Percentiles rank a stretch among this genome's conserved stretches.
phyloP scores from a whole-genome alignment of 2,113 vertebrate genomes.

The Ciconia stormi region DNA sequence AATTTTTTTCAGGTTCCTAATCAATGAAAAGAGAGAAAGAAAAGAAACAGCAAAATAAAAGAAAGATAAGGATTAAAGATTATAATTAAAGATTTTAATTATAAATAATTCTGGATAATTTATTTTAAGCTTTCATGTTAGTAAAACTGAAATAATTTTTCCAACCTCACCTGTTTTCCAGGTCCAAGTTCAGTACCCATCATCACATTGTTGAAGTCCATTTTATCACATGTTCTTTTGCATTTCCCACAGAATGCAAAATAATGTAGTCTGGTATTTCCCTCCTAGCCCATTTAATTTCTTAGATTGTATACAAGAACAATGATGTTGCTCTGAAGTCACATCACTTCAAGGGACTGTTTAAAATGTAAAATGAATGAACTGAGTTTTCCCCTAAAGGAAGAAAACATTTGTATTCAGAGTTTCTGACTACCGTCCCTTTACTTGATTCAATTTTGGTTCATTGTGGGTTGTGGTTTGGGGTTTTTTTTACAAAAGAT shows the following conservation, averaged over 20 bases:
- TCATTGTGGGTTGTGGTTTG: not conserved
- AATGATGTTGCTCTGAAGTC: not conserved
- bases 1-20: not conserved
- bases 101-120: not conserved
- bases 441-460: not conserved
- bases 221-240: not conserved
- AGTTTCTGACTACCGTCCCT: not conserved
- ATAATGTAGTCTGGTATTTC: not conserved
- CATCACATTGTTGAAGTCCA: not conserved
- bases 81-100: not conserved
- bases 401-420: not conserved
- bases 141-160: not conserved
- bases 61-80: not conserved
- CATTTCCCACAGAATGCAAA: not conserved
- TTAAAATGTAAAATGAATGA: conserved; percentile 5
- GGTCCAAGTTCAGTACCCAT: not conserved
- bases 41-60: not conserved
- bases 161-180: not conserved
- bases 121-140: not conserved
- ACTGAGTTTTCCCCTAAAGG: not conserved
- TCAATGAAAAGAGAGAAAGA: not conserved
- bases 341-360: not conserved
- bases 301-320: not conserved
- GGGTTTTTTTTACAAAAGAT: not conserved
- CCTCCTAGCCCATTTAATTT: not conserved